phyloP scores from a whole-genome alignment of 2,113 vertebrate genomes.

The Orycteropus afer region DNA sequence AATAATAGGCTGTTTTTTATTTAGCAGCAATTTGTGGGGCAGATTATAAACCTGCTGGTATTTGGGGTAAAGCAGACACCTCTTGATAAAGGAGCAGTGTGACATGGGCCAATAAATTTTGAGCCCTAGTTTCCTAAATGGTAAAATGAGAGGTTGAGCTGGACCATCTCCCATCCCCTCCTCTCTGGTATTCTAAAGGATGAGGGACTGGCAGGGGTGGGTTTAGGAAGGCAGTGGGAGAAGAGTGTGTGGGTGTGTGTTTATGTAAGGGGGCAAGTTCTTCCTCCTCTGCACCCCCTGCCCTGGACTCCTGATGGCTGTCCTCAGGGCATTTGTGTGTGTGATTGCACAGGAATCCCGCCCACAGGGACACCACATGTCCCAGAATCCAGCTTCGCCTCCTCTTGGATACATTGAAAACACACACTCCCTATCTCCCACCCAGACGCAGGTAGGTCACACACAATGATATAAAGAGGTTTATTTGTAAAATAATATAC shows the following conservation, averaged over 20 bases:
- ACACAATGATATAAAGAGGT: slow-evolving; percentile 38
- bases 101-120: not conserved
- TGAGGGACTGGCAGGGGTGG: not conserved
- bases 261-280: not conserved
- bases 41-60: not conserved
- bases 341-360: slow-evolving; percentile 66
- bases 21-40: not conserved
- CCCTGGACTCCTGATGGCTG: slow-evolving; percentile 40
- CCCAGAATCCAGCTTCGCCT: slow-evolving; percentile 70
- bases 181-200: not conserved
- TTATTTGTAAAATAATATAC: slow-evolving; percentile 55
- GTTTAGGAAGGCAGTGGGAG: not conserved
- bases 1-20: not conserved
- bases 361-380: slow-evolving; percentile 68
- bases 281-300: not conserved
- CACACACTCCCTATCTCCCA: slow-evolving; percentile 70
- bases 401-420: slow-evolving; percentile 67
- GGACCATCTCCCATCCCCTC: no score
- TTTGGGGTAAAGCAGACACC: not conserved
- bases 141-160: not conserved
- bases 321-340: slow-evolving; percentile 70
- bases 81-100: not conserved
- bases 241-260: slow-evolving; percentile 39
- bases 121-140: not conserved
- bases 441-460: slow-evolving; percentile 70